Base-by-base conservation (phyloP, 2,113 vertebrate species). In the Fulica atra region DNA sequence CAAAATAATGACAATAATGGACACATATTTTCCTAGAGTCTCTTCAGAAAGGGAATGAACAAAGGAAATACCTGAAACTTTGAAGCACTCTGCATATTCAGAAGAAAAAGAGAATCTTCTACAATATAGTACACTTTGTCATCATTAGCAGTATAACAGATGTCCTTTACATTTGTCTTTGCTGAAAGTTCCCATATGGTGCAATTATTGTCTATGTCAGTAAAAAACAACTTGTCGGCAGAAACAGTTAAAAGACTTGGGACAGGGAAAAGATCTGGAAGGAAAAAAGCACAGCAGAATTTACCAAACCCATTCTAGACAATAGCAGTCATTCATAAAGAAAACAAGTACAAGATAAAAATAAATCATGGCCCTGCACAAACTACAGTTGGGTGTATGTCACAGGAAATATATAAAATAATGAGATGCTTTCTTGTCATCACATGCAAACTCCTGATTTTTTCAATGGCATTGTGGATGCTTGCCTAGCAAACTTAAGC, bases 181-280 rank as follows among this genome's bases (percentile, higher is more conserved):
- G 63, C 31, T 24, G 82, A 80, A 93, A 97, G 51, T 11, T 92
- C 95, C 98, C 97, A 97, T 38, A 93, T 42, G 8, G 53, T 87
- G 56, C 78, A 77, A 86, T 93, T 93, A 94, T 29, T 92, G 91
- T 98, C 98, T 84, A 96, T 56, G 61, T 98, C 98, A 42, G 92
- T 94, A 85, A 98, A 68, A 85, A 83, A 17, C 25, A 98, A 93
- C 64, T 96, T 89, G 69, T 83, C 97, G 65, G 68, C 86, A 93
- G 79, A 82, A 80, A 97, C 14, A 89, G 78, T 96, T 82, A 98
- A 35, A 53, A 98, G 94, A 73, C 73, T 54, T 88, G 98, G 98
- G 90, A 96, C 78, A 80, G 97, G 95, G 23, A 88, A 96, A 93
- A 97, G 42, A 79, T 97, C 98, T 98, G 95, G 18, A 97, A 97